Evolutionary conservation across 2,113 vertebrate species (phyloP), one percentile per base, ranked within the genome.

Genomic region (Leptobrachium leishanense): DNA sequence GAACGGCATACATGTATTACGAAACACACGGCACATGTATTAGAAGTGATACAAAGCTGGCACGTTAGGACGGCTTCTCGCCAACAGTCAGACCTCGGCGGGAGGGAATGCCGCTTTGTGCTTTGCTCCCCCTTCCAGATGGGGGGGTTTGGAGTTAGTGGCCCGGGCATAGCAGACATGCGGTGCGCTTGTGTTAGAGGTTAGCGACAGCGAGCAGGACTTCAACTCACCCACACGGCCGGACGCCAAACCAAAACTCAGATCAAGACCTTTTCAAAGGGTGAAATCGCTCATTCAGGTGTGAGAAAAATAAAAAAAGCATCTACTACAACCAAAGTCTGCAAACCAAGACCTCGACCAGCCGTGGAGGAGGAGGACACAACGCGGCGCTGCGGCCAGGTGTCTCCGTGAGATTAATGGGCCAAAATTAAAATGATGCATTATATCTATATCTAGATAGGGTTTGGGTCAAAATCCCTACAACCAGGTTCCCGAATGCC

Each of bases 251-350:
- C 63, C 70, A 54, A n/a, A 73, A 73, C 70, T 73, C 77, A 79
- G 77, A 10, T 79, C 66, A 79, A 73, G 65, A 79, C 77, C 77
- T 79, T 79, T 73, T 79, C 44, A 79, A 62, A 79, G 63, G 77
- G 77, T 73, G 71, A 79, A 74, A 79, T 79, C 63, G 73, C 71
- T 68, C 41, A 68, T 59, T 79, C 70, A 79, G 31, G 70, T 67
- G 63, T 39, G 63, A 73, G 8, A 65, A 41, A 54, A n/a, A n/a
- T n/a, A n/a, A n/a, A n/a, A n/a, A 79, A 79, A 66, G 41, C 65
- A 44, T 44, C 41, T 43, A 69, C 62, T 42, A 62, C 6, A 59
- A 72, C 77, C 62, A n/a, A 13, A 66, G 59, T 43, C 69, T 55
- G 68, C 77, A 54, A 50, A 2, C 43, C 5, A 70, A 70, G 44